These are phyloP conservation scores for Oscheius sp. DNA, from an alignment of 2,888 invertebrate species.

Conservation along the genomic window DNA sequence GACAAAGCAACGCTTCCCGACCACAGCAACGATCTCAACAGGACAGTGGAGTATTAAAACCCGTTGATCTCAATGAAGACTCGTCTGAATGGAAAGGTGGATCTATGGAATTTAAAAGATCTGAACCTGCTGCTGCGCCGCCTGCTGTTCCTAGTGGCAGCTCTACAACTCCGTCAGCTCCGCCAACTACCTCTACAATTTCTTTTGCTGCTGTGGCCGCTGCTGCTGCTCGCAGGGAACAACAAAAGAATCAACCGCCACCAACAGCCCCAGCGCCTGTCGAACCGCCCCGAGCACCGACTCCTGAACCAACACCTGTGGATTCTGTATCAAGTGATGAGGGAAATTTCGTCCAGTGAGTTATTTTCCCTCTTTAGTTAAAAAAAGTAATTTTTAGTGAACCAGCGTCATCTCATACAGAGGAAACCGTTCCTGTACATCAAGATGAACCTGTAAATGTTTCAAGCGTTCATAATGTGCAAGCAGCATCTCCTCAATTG, in stretches of 20 bases:
- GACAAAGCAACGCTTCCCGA: slow-evolving; percentile 37
- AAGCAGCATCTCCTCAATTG: slow-evolving; percentile 20
- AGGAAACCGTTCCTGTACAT: slow-evolving; percentile 14
- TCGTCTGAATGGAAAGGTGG: slow-evolving; percentile 43
- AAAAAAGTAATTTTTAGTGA: slow-evolving; percentile 19
- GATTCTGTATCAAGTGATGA: slow-evolving; percentile 21
- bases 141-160: slow-evolving; percentile 5
- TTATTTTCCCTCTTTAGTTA: background rate
- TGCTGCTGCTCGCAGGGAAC: slow-evolving; percentile 50
- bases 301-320: slow-evolving; percentile 27
- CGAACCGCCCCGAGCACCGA: slow-evolving; percentile 3
- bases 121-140: slow-evolving; percentile 7
- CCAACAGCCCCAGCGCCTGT: slow-evolving; percentile 27
- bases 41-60: slow-evolving; percentile 29
- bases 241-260: slow-evolving; percentile 44
- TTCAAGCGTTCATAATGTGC: slow-evolving; percentile 17
- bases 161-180: background rate
- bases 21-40: slow-evolving; percentile 38
- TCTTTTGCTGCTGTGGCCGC: slow-evolving; percentile 60
- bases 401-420: slow-evolving; percentile 2
- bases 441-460: slow-evolving; percentile 23
- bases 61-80: slow-evolving; percentile 35
- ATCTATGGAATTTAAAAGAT: slow-evolving; percentile 38
- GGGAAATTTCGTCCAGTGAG: slow-evolving; percentile 14
- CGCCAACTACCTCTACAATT: slow-evolving; percentile 44